phyloP scores from a whole-genome alignment of 2,888 invertebrate species.

The Amphipyra berbera region DNA sequence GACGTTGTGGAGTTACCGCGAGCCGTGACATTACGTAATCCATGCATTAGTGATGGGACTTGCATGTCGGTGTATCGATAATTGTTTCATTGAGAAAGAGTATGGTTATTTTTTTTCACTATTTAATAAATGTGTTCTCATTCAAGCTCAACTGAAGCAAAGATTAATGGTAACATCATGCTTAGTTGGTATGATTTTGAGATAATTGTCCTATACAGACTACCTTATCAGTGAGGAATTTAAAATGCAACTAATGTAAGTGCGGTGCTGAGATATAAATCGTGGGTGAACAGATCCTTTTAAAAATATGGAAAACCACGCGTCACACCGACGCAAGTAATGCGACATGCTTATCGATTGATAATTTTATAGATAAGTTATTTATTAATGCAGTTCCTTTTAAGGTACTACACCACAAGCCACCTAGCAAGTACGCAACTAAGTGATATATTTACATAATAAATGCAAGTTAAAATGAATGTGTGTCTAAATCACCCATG shows the following conservation, averaged over 20 bases:
- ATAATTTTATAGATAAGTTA: neutral
- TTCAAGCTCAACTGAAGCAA: no score
- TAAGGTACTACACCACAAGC: neutral
- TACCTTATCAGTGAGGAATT: no score
- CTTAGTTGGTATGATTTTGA: no score
- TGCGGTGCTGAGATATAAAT: no score
- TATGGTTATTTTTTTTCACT: no score
- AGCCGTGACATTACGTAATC: constrained; percentile 61
- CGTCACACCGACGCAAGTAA: no score
- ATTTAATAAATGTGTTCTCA: no score
- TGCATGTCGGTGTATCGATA: constrained; percentile 35
- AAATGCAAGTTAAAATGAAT: constrained; percentile 31
- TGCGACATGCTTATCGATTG: neutral
- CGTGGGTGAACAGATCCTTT: no score
- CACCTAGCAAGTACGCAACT: neutral
- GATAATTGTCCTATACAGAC: no score
- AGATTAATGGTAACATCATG: no score
- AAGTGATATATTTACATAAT: constrained; percentile 13
- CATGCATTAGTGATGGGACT: constrained; percentile 53
- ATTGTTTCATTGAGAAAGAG: constrained; percentile 9
- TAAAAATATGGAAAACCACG: no score
- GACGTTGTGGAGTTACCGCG: constrained; percentile 72
- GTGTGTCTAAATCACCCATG: constrained; percentile 27
- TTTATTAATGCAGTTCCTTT: neutral
- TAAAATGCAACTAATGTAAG: no score